Evolutionary conservation across 2,888 invertebrate species (phyloP), one percentile per base, ranked within the genome.

Genomic region (Trilocha varians): DNA sequence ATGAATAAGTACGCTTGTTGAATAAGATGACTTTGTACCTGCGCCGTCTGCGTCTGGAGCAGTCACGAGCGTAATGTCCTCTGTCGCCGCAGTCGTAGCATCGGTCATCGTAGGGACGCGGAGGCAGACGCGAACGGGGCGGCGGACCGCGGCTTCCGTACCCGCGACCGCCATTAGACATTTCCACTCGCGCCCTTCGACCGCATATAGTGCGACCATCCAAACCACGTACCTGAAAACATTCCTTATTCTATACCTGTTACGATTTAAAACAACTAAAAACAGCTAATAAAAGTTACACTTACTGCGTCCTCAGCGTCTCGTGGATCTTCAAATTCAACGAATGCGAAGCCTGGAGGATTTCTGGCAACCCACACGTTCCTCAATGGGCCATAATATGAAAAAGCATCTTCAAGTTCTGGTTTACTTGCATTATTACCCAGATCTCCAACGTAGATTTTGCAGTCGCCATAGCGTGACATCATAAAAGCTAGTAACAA

Each of bases 301-400:
- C 34, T 87, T 46, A 96, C 95, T 16, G 97, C 95, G 78, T 97
- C 96, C 64, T 96, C 95, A 8, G 97, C 97, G 76, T 98, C 98
- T 50, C 95, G 87, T 5, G 94, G 90, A 76, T 98, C 97, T 80
- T 97, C 96, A 71, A 94, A 97, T 72, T 97, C 96, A 2, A 97
- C 95, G 78, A 97, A 97, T 5, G 96, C 97, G 78, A 97, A 97
- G 40, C 97, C 98, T 44, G 98, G 97, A 11, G 96, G 96, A 75
- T 98, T 97, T 55, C 97, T 88, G 0, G 98, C 98, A n/a, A 98
- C 97, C 98, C 98, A 98, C 36, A 98, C 97, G 83, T 96, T 97
- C 61, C 95, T 89, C 57, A 98, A 82, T 1, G 95, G 93, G 9
- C 98, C 98, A 68, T 96, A 98, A 62, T 96, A 93, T 45, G 93